Conservation (phyloP, 2,888 invertebrate genomes). For the Choreutis nemorana region DNA sequence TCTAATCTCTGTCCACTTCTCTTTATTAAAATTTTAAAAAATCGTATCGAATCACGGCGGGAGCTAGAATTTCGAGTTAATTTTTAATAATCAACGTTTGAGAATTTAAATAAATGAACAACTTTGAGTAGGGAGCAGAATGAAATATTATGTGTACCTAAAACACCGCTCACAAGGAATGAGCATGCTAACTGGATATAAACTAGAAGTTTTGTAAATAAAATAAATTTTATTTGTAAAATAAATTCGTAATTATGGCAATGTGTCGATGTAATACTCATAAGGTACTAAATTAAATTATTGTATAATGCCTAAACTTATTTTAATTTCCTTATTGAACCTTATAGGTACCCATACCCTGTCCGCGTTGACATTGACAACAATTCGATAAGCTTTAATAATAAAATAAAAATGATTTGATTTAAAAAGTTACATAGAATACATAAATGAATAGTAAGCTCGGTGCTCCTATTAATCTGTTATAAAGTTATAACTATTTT, state of each 20-base stretch:
- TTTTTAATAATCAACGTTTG: background rate
- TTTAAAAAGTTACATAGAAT: no score
- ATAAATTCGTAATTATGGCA: conserved; percentile 45
- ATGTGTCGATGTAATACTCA: conserved; percentile 63
- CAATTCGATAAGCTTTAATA: no score
- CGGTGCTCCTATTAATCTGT: no score
- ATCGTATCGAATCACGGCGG: conserved; percentile 50
- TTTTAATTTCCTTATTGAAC: conserved; percentile 7
- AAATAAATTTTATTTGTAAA: conserved; percentile 50
- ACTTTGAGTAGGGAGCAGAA: conserved; percentile 5
- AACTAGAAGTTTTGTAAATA: conserved; percentile 3
- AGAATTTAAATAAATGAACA: conserved; percentile 4
- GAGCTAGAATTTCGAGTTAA: conserved; percentile 21
- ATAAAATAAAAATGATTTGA: no score
- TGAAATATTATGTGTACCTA: conserved; percentile 19
- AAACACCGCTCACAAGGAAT: conserved; percentile 39
- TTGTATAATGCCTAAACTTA: conserved; percentile 41
- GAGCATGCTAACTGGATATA: conserved; percentile 19
- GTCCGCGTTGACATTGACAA: no score
- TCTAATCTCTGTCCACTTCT: conserved; percentile 48
- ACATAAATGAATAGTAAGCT: no score
- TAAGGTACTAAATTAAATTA: conserved; percentile 49
- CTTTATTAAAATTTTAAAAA: conserved; percentile 31
- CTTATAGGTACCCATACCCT: no score
- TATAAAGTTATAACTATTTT: no score